Evolutionary conservation across 35 echinoderm and acorn worm genomes (phyloP), one percentile per base, ranked within the genome.

Genomic region (Stichopus chloronotus): DNA sequence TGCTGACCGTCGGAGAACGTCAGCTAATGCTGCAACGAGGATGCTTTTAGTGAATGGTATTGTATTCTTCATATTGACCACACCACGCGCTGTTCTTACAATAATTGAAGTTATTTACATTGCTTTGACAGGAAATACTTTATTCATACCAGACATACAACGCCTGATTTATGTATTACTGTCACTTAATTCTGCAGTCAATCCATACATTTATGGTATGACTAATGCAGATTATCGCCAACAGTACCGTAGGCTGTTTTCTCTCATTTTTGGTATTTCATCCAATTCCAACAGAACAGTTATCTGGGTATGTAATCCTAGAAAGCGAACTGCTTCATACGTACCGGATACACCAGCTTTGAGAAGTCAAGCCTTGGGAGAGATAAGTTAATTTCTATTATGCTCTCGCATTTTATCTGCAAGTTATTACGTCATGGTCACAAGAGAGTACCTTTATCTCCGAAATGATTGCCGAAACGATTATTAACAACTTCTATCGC

Each of bases 21-120:
- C 80, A 52, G 80, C 80, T 8, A 94, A 96, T 69, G 76, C 90
- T 16, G 92, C 93, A 5, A 91, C 95, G 9, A 82, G 84, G 56
- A 96, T 96, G 95, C 68, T 96, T 20, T 22, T 96, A 20, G 76
- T 86, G 43, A 96, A 92, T 56, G 95, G 95, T 3, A 76, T 90
- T 17, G 20, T 91, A 8, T 96, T 96, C 76, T 96, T 94, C 87
- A 14, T 96, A 10, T 87, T 78, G 21, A 63, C 90, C 16, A 90
- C 88, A 59, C 95, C 95, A 0, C 90, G 86, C 71, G 65, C 94
- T 23, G 63, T 72, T 7, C 78, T 58, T 52, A 65, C 55, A 6
- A 52, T 93, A 23, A 87, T 95, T 5, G 5, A 76, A 76, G 5
- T 76, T 76, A 6, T 17, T 7, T 4, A 83, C 25, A 83, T 22